phyloP scores from a whole-genome alignment of 2,797 vertebrate species.

The Sarcophilus harrisii region DNA sequence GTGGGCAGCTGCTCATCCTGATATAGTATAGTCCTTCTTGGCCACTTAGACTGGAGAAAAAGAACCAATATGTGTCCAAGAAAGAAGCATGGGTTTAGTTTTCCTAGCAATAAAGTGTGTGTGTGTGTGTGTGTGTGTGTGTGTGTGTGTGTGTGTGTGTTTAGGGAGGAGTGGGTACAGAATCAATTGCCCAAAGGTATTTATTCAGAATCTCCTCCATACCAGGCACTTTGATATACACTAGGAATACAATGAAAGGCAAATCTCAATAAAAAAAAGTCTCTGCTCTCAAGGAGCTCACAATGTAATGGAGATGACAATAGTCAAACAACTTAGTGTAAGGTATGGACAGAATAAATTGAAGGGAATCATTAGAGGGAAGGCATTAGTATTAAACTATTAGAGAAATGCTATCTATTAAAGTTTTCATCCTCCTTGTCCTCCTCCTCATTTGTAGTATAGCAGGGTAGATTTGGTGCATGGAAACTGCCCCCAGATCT shows the following conservation, averaged over 20 bases:
- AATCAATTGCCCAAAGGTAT: neutral
- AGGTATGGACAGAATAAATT: neutral
- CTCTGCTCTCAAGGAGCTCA: neutral
- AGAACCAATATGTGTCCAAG: constrained; percentile 11
- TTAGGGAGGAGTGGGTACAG: neutral
- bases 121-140: neutral
- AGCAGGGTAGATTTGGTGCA: neutral
- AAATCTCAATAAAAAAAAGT: neutral
- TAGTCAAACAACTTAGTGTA: neutral
- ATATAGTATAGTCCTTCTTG: constrained; percentile 30
- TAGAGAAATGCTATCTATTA: neutral
- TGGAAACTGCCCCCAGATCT: neutral
- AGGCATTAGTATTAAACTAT: neutral
- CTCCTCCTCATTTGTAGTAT: neutral
- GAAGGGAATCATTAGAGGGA: neutral
- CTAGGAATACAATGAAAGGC: neutral
- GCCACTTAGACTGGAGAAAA: constrained; percentile 2
- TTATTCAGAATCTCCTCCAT: neutral
- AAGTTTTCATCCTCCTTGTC: too few relatives aligned
- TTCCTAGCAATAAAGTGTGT: neutral
- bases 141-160: neutral
- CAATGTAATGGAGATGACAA: neutral
- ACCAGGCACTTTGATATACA: neutral
- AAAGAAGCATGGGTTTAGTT: neutral
- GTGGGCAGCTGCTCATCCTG: constrained; percentile 19